These are phyloP conservation scores for Tenebrosternarchus preto DNA, from an alignment of 2,113 vertebrate genomes.

Conservation along the genomic window DNA sequence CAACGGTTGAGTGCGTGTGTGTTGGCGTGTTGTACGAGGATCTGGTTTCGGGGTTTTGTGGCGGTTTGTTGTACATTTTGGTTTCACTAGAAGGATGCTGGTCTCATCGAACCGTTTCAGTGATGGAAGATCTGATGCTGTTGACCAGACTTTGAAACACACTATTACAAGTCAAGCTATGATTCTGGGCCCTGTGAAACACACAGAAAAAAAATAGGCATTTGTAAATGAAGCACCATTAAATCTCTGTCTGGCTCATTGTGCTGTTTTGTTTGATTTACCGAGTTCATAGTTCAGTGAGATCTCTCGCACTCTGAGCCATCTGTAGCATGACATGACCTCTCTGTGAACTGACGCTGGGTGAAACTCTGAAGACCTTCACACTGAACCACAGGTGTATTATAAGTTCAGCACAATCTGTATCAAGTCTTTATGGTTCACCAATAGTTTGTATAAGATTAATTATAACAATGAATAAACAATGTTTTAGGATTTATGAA, in stretches of 20 bases:
- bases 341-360: constrained; percentile 21
- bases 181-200: constrained; percentile 16
- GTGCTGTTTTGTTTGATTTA: constrained; percentile 32
- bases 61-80: not conserved
- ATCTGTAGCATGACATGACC: constrained; percentile 48
- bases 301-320: constrained; percentile 40
- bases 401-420: not conserved
- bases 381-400: constrained; percentile 22
- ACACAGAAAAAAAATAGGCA: not conserved
- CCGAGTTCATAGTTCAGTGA: constrained; percentile 26
- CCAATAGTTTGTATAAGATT: not conserved
- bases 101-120: not conserved
- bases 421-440: not conserved
- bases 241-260: constrained; percentile 27
- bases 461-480: too few relatives aligned
- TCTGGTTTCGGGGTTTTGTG: not conserved
- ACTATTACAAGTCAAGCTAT: not conserved
- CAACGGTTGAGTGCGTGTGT: constrained; percentile 16
- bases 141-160: not conserved
- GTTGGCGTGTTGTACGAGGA: too few relatives aligned
- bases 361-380: constrained; percentile 26
- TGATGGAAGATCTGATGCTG: not conserved
- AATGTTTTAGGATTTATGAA: too few relatives aligned
- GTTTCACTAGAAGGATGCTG: not conserved
- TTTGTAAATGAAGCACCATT: constrained; percentile 40